These are phyloP conservation scores for Piscicola geometra DNA, from an alignment of 2,888 invertebrate species.

Conservation along the genomic window DNA sequence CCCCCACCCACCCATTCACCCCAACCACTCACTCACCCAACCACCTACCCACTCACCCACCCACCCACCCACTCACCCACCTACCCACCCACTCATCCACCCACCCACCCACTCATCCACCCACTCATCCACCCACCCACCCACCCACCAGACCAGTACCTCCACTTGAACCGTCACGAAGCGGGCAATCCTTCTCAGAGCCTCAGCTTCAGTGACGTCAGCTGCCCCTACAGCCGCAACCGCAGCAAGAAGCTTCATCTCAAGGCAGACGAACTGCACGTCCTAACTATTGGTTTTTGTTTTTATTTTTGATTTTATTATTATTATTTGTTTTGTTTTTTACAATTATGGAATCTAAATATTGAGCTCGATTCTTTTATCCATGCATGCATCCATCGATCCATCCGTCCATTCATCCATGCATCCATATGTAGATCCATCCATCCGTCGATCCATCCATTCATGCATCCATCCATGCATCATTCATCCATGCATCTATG, in stretches of 20 bases:
- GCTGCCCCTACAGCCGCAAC: neutral
- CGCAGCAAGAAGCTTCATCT: slow-evolving; percentile 5
- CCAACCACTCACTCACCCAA: too few relatives aligned
- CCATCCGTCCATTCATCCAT: neutral
- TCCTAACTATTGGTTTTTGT: slow-evolving; percentile 14
- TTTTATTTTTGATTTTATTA: neutral
- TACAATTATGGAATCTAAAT: neutral
- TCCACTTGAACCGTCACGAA: slow-evolving; percentile 14
- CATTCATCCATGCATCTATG: too few relatives aligned
- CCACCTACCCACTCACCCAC: too few relatives aligned
- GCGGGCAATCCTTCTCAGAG: neutral
- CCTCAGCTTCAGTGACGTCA: neutral
- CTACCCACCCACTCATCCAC: too few relatives aligned
- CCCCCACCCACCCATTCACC: too few relatives aligned
- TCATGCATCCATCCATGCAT: neutral
- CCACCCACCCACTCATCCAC: too few relatives aligned
- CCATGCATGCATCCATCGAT: neutral
- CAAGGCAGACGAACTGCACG: neutral
- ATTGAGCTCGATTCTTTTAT: neutral
- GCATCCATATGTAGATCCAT: too few relatives aligned
- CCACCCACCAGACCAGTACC: slow-evolving; percentile 19
- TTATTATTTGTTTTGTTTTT: neutral
- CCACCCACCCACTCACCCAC: too few relatives aligned
- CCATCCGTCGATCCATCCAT: too few relatives aligned
- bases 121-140: too few relatives aligned